Percentiles rank a stretch among this genome's conserved stretches.
Conservation (phyloP, 2,113 vertebrate genomes). For the Glaucomys volans region DNA sequence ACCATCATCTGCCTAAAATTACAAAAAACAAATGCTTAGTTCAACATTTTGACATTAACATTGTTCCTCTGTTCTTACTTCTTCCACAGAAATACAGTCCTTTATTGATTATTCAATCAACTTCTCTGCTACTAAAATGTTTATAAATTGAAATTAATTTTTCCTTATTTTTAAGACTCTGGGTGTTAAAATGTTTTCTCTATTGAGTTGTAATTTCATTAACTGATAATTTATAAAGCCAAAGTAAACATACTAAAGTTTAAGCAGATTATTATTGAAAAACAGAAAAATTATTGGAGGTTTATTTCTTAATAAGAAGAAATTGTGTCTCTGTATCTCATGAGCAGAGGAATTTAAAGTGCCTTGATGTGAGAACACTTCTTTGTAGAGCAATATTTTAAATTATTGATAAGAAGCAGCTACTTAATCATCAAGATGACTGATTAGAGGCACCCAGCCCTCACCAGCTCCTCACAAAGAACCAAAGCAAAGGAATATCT, state of each 20-base stretch:
- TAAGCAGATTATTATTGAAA: neutral
- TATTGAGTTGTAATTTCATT: conserved; percentile 20
- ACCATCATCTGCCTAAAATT: neutral
- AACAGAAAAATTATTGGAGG: neutral
- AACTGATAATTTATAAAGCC: conserved; percentile 44
- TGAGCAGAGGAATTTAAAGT: neutral
- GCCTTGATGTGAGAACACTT: neutral
- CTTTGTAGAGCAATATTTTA: neutral
- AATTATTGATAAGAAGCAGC: neutral
- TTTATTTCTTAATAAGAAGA: conserved; percentile 19
- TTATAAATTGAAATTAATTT: neutral
- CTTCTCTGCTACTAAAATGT: conserved; percentile 33
- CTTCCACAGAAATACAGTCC: neutral
- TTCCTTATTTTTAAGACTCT: neutral
- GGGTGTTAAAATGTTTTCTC: neutral
- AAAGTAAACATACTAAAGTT: neutral
- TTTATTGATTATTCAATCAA: neutral
- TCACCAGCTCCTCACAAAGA: neutral
- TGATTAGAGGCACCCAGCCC: neutral
- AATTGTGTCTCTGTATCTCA: neutral
- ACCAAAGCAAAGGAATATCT: neutral
- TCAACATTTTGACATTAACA: neutral
- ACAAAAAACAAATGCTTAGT: neutral
- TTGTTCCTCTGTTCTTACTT: neutral
- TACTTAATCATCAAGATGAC: neutral